These are phyloP conservation scores for Ammospiza caudacuta DNA, from an alignment of 2,113 vertebrate species.

Conservation along the genomic window DNA sequence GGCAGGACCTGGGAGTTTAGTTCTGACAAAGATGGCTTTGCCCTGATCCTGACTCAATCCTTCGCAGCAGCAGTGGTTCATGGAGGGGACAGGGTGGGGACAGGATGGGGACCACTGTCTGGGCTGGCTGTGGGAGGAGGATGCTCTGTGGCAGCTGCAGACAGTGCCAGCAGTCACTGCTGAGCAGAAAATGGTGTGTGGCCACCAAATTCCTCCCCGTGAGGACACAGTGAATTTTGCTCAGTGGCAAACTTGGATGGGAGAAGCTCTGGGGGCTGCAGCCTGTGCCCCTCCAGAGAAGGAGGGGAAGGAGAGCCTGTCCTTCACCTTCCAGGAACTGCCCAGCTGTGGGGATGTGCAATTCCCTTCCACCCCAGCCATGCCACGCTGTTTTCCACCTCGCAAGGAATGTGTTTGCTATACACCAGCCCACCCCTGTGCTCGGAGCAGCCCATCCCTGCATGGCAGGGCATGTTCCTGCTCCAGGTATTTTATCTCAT, in stretches of 20 bases:
- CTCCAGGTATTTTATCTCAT: slow-evolving; percentile 42
- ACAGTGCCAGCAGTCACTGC: background rate
- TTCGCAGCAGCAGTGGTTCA: background rate
- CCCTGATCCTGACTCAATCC: background rate
- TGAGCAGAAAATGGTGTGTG: rapidly evolving
- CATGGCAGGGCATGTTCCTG: slow-evolving; percentile 52
- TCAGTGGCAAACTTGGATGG: rapidly evolving
- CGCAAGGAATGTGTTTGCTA: slow-evolving; percentile 42
- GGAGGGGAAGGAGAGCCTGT: background rate
- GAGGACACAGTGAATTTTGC: background rate
- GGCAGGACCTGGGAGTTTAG: background rate
- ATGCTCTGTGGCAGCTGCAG: background rate
- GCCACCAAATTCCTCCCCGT: rapidly evolving
- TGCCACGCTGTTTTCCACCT: slow-evolving; percentile 17
- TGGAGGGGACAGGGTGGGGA: rapidly evolving
- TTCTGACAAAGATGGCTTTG: background rate
- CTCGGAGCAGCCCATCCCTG: background rate
- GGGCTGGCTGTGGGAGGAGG: background rate
- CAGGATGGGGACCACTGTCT: rapidly evolving
- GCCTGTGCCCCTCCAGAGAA: rapidly evolving
- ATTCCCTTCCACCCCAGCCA: background rate
- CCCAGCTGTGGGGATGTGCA: background rate
- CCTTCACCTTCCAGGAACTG: background rate
- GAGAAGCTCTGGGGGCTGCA: background rate
- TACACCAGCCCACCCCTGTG: slow-evolving; percentile 40